These are phyloP conservation scores for Hyposoter didymator DNA, from an alignment of 2,888 invertebrate genomes.

Conservation along the genomic window DNA sequence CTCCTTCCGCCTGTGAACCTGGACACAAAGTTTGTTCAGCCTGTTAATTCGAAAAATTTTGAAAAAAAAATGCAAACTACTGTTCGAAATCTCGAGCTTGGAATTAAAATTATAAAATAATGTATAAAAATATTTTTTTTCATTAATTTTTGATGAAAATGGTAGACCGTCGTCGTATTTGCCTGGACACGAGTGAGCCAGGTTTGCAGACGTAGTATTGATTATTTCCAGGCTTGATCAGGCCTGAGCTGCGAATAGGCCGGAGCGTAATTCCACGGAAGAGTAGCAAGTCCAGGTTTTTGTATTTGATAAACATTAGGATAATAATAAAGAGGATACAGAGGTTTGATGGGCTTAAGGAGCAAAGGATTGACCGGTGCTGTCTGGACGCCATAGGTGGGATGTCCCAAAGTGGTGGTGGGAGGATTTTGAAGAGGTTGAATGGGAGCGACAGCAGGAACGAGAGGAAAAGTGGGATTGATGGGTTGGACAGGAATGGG, in stretches of 20 bases:
- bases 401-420: constrained; percentile 65
- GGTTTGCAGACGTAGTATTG: too few species aligned
- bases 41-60: too few species aligned
- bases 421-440: not conserved
- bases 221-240: constrained; percentile 77
- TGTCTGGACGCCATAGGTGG: constrained; percentile 76
- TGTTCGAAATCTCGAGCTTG: too few species aligned
- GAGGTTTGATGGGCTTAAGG: constrained; percentile 79
- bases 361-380: constrained; percentile 74
- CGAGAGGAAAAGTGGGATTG: constrained; percentile 55
- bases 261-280: constrained; percentile 81
- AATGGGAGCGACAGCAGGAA: constrained; percentile 55
- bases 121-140: too few species aligned
- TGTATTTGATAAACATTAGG: constrained; percentile 76
- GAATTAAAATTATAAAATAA: too few species aligned
- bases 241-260: constrained; percentile 75
- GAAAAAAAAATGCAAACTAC: too few species aligned
- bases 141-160: too few species aligned
- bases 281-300: constrained; percentile 73
- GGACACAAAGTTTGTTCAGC: too few species aligned
- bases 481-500: constrained; percentile 68
- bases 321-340: constrained; percentile 80
- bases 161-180: too few species aligned
- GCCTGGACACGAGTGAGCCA: too few species aligned
- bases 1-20: too few species aligned